Percentiles rank a stretch among this genome's conserved stretches.
Evolutionary conservation across 2,113 vertebrate species (phyloP).

Genomic region (Myodes glareolus): DNA sequence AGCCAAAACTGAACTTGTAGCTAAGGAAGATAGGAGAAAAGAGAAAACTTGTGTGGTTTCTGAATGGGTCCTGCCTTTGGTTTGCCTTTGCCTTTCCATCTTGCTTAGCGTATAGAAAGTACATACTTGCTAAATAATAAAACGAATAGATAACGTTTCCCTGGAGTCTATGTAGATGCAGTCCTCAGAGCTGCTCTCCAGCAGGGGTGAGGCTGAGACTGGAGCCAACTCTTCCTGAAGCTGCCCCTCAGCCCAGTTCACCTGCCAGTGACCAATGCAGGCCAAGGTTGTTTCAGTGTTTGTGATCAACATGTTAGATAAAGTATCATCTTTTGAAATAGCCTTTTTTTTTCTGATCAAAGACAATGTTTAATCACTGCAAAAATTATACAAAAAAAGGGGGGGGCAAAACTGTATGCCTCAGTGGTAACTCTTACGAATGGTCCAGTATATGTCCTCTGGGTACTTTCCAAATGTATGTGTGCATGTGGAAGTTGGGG

Average conservation of each 20-base stretch:
- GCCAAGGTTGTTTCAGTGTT: not conserved
- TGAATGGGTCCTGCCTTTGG: not conserved
- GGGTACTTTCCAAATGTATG: not conserved
- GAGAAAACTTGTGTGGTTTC: not conserved
- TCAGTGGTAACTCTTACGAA: not conserved
- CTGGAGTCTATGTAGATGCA: too few species aligned
- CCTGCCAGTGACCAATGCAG: not conserved
- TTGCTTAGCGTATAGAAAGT: not conserved
- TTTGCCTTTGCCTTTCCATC: not conserved
- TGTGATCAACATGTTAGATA: not conserved
- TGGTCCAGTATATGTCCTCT: not conserved
- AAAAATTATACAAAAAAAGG: not conserved
- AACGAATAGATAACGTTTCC: not conserved
- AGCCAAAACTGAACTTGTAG: not conserved
- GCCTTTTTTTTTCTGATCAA: not conserved
- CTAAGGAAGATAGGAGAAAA: not conserved
- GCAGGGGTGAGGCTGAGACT: conserved; percentile 22
- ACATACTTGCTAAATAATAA: not conserved
- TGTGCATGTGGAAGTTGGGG: not conserved
- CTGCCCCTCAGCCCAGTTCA: not conserved
- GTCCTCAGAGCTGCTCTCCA: not conserved
- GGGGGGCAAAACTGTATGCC: not conserved
- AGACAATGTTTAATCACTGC: not conserved
- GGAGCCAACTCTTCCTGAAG: not conserved
- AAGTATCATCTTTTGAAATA: not conserved